Base-by-base conservation (phyloP, 2,113 vertebrate genomes). In the Desmodus rotundus region DNA sequence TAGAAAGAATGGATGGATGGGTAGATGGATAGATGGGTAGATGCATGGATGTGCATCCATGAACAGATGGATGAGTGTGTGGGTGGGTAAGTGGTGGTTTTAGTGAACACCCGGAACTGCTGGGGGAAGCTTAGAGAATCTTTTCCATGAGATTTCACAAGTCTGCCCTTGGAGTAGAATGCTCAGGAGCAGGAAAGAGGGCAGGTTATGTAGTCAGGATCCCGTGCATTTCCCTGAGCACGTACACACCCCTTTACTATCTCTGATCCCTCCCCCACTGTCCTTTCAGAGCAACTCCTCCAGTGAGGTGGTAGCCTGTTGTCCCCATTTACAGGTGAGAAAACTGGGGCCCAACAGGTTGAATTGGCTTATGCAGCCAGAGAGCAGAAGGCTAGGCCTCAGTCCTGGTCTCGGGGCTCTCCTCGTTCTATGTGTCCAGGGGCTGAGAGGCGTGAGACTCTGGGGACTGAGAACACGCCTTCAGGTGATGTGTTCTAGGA, bases 171-270 rank as follows among this genome's bases (percentile, higher is more conserved):
- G 19, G 52, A 76, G 63, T 45, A 7, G 22, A 43, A 31, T 12
- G 43, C 38, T 56, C 47, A 8, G n/a, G 45, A 47, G 31, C 14
- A 22, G 19, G 2, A 7, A 58, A 3, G 43, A 28, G 33, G 15
- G 52, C 4, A 5, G 36, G 5, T 14, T 56, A 9, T 17, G 9
- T 33, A 0, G 31, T 5, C 41, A 45, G 91, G 41, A 2, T 16
- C 5, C 13, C 22, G 5, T 10, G 26, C 45, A 4, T 4, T 9
- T 2, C 58, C 38, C 43, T 17, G 67, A 81, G 36, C n/a, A 41
- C 38, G 12, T 1, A 41, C 43, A 28, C 2, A 3, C 5, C 2
- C 2, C 26, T 63, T 7, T 26, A 52, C 1, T 13, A 4, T 13
- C 90, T 47, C 28, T 0, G 28, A 3, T n/a, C 77, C 50, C 20